Evolutionary conservation across 2,797 vertebrate species (phyloP), one percentile per base, ranked within the genome.

Genomic region (Sebastes itinus): DNA sequence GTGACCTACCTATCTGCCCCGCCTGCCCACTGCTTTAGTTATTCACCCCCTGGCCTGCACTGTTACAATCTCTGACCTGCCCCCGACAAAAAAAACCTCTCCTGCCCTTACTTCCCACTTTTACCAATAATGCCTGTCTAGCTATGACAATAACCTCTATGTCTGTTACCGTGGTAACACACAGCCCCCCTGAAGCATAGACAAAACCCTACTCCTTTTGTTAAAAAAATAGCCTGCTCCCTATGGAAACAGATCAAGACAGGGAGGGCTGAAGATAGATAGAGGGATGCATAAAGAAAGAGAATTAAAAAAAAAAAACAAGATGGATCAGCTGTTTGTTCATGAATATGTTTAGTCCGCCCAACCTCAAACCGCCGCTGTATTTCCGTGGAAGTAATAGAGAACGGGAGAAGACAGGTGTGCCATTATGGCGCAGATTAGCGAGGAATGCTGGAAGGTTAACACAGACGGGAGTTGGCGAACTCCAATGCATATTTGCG

Each of bases 351-450:
- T 76, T 90, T 66, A 75, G 32, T 35, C 25, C 2, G 1, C 55
- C 33, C 7, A 52, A 32, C 60, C 8, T 42, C 32, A 30, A 62
- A 46, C 23, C 69, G 13, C 80, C 25, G 27, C 69, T 76, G 71
- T 58, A 66, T 86, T 55, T 75, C 54, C 72, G 74, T 56, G 64
- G 74, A 81, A 28, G 90, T 87, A 80, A 87, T 82, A 73, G 82
- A 89, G 88, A 92, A 63, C 62, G 68, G 87, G 75, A 83, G 77
- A 84, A 75, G 90, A 90, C 95, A 95, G 92, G 93, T 95, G 93
- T 91, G 90, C 88, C 81, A 89, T 93, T 92, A 93, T 94, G 59
- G 79, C 86, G 87, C 78, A 88, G 88, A 94, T 94, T 92, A 92
- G 81, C 22, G 33, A 86, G 72, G 89, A 94, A 94, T 93, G 91